Evolutionary conservation across 2,797 vertebrate species (phyloP).

Genomic region (Mormyrops boulengeri): DNA sequence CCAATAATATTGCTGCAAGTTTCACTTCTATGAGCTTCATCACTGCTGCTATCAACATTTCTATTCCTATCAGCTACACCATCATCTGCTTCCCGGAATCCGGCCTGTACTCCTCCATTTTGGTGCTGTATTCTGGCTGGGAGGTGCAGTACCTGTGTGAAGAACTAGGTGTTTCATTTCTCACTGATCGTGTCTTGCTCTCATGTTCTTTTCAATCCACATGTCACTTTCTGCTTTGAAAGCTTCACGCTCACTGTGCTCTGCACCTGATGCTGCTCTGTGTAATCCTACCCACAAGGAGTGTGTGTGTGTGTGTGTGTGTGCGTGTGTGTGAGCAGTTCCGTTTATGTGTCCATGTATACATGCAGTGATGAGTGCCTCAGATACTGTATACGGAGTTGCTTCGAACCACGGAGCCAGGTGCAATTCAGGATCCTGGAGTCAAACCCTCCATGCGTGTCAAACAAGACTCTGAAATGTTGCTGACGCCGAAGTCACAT

Average conservation of each 20-base stretch:
- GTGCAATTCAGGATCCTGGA: neutral
- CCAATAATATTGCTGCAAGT: neutral
- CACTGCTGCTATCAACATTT: neutral
- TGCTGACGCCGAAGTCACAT: neutral
- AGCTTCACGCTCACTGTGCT: neutral
- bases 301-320: conserved; percentile 12
- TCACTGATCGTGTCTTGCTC: neutral
- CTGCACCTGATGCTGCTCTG: neutral
- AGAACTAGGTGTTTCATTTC: neutral
- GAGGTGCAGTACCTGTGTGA: neutral
- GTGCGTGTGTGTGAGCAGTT: conserved; percentile 9
- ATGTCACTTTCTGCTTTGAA: conserved; percentile 1
- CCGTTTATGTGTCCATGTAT: neutral
- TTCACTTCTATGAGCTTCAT: neutral
- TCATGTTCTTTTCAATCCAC: conserved; percentile 9
- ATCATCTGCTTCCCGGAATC: neutral
- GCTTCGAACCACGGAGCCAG: neutral
- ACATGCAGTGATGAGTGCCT: neutral
- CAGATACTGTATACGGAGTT: neutral
- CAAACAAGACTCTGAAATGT: neutral
- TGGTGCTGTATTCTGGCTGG: neutral
- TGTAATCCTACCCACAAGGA: conserved; percentile 22
- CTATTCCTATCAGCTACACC: neutral
- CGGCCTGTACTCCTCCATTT: neutral
- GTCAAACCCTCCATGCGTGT: neutral